phyloP scores from a whole-genome alignment of 2,888 invertebrate species.

The Trilocha varians region DNA sequence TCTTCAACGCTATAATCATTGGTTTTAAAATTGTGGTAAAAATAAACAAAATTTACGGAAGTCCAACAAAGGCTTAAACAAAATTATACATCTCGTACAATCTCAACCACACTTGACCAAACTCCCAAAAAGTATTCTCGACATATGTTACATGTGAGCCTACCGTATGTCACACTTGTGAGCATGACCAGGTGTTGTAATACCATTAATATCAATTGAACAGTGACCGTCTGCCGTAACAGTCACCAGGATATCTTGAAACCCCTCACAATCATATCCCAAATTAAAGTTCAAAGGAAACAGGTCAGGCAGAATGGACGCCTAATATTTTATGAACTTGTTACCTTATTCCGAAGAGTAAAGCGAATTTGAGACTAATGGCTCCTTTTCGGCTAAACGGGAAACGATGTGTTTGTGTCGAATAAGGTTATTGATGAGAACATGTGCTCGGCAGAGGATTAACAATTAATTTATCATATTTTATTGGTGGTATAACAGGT shows the following conservation, averaged over 20 bases:
- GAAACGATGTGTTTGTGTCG: background rate
- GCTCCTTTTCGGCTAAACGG: constrained; percentile 15
- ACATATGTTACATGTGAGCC: constrained; percentile 38
- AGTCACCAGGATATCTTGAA: constrained; percentile 30
- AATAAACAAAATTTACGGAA: background rate
- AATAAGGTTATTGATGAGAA: background rate
- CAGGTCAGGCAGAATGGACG: constrained; percentile 31
- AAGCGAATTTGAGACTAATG: constrained; percentile 57
- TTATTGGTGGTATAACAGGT: too few species aligned
- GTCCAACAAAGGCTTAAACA: too few species aligned
- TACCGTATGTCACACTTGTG: constrained; percentile 27
- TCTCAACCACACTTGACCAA: background rate
- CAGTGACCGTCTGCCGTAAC: constrained; percentile 50
- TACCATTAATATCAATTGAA: constrained; percentile 69
- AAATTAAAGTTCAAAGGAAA: constrained; percentile 10
- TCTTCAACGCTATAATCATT: background rate
- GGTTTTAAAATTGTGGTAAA: background rate
- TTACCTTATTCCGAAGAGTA: constrained; percentile 49
- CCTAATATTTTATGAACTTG: constrained; percentile 61
- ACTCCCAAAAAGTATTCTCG: background rate
- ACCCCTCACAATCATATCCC: constrained; percentile 17
- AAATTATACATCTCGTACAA: too few species aligned
- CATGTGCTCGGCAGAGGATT: constrained; percentile 5
- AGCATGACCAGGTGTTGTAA: constrained; percentile 58
- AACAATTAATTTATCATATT: too few species aligned